Percentiles rank a stretch among this genome's conserved stretches.
These are phyloP conservation scores for Podarcis muralis DNA, from an alignment of 2,113 vertebrate genomes.

Conservation along the genomic window DNA sequence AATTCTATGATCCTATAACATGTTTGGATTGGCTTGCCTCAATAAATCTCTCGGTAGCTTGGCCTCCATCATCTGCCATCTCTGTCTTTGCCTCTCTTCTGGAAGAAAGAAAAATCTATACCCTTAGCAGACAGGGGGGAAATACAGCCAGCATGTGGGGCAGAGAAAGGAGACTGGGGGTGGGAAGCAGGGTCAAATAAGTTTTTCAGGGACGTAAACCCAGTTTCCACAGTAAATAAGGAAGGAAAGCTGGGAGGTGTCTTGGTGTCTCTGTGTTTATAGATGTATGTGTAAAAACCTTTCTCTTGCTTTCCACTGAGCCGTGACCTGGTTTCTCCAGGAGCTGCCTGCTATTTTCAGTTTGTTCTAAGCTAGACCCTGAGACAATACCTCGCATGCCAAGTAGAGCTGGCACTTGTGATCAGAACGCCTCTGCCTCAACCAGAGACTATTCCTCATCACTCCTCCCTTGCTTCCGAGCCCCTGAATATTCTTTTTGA, in stretches of 20 bases:
- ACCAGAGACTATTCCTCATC: background rate
- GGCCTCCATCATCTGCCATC: background rate
- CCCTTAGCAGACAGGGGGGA: background rate
- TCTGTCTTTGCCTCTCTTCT: too few species aligned
- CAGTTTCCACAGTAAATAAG: slow-evolving; percentile 18
- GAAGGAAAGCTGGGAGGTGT: slow-evolving; percentile 36
- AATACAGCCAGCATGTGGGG: slow-evolving; percentile 3
- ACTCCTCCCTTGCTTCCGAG: background rate
- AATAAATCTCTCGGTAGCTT: too few species aligned
- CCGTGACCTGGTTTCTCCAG: slow-evolving; percentile 52
- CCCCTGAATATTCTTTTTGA: background rate
- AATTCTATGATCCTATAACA: too few species aligned
- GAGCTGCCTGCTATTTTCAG: slow-evolving; percentile 56
- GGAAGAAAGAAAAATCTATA: background rate
- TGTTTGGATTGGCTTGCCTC: too few species aligned
- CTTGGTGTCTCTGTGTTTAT: background rate
- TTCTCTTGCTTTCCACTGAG: slow-evolving; percentile 44
- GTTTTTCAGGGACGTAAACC: slow-evolving; percentile 24
- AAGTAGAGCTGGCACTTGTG: slow-evolving; percentile 30
- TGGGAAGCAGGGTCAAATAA: slow-evolving; percentile 20
- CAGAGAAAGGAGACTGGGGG: background rate
- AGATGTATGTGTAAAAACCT: slow-evolving; percentile 18
- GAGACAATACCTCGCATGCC: slow-evolving; percentile 56
- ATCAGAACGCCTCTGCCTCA: slow-evolving; percentile 26
- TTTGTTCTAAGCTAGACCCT: slow-evolving; percentile 52